These are phyloP conservation scores for Corythornis leucogaster DNA, from an alignment of 2,797 vertebrate species.

Conservation along the genomic window DNA sequence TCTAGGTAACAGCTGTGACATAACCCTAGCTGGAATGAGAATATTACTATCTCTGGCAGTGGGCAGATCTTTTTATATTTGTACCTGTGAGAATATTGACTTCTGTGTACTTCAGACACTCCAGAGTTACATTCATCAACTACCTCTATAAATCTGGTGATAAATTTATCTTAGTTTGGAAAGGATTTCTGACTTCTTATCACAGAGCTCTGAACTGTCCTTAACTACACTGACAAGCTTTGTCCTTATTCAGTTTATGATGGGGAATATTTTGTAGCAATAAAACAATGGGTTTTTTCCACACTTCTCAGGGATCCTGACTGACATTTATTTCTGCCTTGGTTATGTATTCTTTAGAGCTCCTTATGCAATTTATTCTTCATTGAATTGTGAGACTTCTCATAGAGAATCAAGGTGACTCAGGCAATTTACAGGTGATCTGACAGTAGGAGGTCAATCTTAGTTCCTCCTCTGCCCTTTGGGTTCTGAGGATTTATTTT, in stretches of 20 bases:
- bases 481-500: constrained; percentile 22
- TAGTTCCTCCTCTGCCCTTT: constrained; percentile 29
- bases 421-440: constrained; percentile 42
- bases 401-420: constrained; percentile 41
- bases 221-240: background rate
- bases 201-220: background rate
- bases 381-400: background rate
- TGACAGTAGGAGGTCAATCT: constrained; percentile 31
- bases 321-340: constrained; percentile 14
- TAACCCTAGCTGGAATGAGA: background rate
- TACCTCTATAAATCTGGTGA: background rate
- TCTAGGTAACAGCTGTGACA: background rate
- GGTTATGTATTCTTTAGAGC: background rate
- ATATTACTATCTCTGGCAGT: background rate
- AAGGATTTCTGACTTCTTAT: background rate
- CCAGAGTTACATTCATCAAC: background rate
- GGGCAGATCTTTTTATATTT: background rate
- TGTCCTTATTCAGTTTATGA: background rate
- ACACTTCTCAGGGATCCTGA: background rate
- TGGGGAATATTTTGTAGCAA: background rate
- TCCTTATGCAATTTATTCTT: constrained; percentile 42
- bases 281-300: background rate
- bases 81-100: background rate
- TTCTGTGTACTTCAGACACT: background rate
- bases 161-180: background rate